phyloP scores from a whole-genome alignment of 2,888 invertebrate species.

The Ophioninae sp. region DNA sequence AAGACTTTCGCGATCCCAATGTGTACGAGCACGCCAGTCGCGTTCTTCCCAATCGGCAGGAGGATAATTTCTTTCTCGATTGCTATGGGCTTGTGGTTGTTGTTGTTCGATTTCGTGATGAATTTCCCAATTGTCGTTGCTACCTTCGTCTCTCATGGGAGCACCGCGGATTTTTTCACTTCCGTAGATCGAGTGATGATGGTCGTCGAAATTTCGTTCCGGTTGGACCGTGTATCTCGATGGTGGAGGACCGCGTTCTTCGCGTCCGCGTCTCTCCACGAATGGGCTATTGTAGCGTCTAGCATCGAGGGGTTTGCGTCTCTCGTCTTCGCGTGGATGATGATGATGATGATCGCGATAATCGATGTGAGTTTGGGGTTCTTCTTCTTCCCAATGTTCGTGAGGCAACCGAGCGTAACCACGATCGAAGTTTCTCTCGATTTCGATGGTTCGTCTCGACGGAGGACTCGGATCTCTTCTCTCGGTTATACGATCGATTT shows the following conservation, averaged over 20 bases:
- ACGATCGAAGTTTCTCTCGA: constrained; percentile 76
- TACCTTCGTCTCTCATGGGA: constrained; percentile 73
- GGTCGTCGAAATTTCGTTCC: constrained; percentile 70
- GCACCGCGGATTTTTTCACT: constrained; percentile 73
- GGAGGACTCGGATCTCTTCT: constrained; percentile 74
- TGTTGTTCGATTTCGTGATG: constrained; percentile 77
- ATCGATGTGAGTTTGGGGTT: constrained; percentile 71
- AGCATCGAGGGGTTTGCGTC: constrained; percentile 73
- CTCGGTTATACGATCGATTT: constrained; percentile 73
- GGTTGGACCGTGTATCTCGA: constrained; percentile 73
- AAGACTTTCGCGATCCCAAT: constrained; percentile 79
- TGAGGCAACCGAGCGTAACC: constrained; percentile 71
- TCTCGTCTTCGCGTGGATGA: constrained; percentile 74
- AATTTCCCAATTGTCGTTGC: constrained; percentile 77
- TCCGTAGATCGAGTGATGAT: constrained; percentile 72
- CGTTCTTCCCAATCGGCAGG: constrained; percentile 78
- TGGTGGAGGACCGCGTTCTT: constrained; percentile 77
- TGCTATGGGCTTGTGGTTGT: constrained; percentile 69
- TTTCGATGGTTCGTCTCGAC: constrained; percentile 72
- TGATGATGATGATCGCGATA: constrained; percentile 71
- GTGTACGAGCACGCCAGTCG: constrained; percentile 76
- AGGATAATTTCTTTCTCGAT: constrained; percentile 72
- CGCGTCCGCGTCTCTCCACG: constrained; percentile 79
- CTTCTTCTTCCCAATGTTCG: constrained; percentile 79
- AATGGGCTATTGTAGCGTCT: constrained; percentile 81